Conservation (phyloP, 2,113 vertebrate genomes). For the Nestor notabilis region DNA sequence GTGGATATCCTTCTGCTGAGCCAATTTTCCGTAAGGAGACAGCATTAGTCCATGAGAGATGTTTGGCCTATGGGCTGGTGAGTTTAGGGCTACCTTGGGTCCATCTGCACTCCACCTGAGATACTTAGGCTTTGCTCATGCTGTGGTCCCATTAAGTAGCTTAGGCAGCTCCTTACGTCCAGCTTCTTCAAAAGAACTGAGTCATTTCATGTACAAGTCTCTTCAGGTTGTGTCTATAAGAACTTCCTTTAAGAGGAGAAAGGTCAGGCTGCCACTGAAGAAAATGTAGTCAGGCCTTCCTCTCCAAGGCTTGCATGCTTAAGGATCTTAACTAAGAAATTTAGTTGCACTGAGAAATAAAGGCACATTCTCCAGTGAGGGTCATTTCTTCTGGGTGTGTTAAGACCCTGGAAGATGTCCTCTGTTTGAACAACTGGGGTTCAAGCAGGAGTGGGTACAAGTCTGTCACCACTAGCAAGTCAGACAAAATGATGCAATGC, state of each 20-base stretch:
- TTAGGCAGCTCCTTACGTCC: fast-evolving
- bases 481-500: background rate
- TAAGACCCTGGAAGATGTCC: background rate
- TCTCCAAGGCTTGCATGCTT: background rate
- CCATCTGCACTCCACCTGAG: fast-evolving
- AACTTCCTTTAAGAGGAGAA: background rate
- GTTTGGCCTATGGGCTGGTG: background rate
- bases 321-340: background rate
- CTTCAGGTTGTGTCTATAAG: background rate
- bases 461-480: background rate
- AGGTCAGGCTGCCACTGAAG: background rate
- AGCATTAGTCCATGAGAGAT: fast-evolving
- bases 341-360: background rate
- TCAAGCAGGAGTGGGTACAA: background rate
- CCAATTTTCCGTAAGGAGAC: background rate
- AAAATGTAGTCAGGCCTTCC: background rate
- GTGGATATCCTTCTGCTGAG: background rate
- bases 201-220: fast-evolving
- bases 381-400: fast-evolving
- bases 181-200: background rate
- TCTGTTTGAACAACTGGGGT: background rate
- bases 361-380: background rate
- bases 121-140: fast-evolving
- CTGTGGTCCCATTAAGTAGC: background rate
- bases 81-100: fast-evolving